These are phyloP conservation scores for Lutjanus campechanus DNA, from an alignment of 2,797 vertebrate species.

Conservation along the genomic window DNA sequence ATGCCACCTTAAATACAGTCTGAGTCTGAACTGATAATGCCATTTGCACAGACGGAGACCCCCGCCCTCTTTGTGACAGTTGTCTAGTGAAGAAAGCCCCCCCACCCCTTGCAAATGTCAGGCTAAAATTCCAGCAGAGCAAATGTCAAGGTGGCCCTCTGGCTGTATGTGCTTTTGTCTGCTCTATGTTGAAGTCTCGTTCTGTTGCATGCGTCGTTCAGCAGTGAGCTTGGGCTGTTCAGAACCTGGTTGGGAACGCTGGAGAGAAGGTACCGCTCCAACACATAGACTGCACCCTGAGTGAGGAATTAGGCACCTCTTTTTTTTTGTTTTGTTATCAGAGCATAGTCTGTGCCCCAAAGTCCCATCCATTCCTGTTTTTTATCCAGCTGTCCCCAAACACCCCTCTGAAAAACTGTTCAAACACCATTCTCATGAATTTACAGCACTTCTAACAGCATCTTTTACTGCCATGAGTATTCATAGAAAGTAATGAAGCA, in stretches of 20 bases:
- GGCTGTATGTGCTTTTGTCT: constrained; percentile 66
- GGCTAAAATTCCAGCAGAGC: constrained; percentile 45
- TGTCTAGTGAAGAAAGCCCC: constrained; percentile 1
- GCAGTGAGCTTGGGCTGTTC: constrained; percentile 82
- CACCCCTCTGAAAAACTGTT: constrained; percentile 1
- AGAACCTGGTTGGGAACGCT: constrained; percentile 82
- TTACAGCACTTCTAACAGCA: neutral
- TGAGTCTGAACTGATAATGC: constrained; percentile 2
- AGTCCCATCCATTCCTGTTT: constrained; percentile 18
- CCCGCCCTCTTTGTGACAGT: constrained; percentile 28
- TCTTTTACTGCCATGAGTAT: neutral
- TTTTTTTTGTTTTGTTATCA: constrained; percentile 2
- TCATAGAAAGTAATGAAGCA: constrained; percentile 6
- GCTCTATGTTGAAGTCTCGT: constrained; percentile 74
- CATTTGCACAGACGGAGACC: constrained; percentile 14
- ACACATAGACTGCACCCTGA: constrained; percentile 58
- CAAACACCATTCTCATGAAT: neutral
- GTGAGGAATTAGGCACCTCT: constrained; percentile 42
- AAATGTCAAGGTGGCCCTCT: constrained; percentile 68
- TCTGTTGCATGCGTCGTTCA: constrained; percentile 81
- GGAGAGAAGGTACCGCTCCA: constrained; percentile 80
- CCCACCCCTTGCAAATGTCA: constrained; percentile 41
- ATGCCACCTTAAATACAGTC: too few relatives aligned
- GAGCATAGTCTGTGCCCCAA: constrained; percentile 25
- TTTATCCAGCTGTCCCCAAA: constrained; percentile 27